These are phyloP conservation scores for Notarius quadriscutis DNA, from an alignment of 2,113 vertebrate genomes.

Conservation along the genomic window DNA sequence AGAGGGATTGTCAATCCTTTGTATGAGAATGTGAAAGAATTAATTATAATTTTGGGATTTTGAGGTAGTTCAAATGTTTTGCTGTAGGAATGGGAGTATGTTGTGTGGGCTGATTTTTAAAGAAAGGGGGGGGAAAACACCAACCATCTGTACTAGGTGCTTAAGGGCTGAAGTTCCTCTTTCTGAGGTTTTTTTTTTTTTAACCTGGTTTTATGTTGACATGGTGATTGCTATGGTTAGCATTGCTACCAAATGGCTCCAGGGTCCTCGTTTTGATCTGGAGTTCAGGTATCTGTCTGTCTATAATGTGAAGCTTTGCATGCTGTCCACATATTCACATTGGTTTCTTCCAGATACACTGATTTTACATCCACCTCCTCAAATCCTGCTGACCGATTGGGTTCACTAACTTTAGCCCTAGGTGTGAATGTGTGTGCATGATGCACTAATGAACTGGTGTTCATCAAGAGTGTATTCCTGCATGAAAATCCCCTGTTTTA, in stretches of 20 bases:
- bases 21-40: not conserved
- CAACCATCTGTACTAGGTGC: not conserved
- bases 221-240: not conserved
- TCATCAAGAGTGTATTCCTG: not conserved
- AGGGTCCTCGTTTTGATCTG: not conserved
- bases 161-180: not conserved
- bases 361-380: not conserved
- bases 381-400: not conserved
- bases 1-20: not conserved
- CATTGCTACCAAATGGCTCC: not conserved
- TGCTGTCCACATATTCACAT: not conserved
- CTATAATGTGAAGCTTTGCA: constrained; percentile 9
- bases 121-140: not conserved
- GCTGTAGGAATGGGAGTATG: not conserved
- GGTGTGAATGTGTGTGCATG: not conserved
- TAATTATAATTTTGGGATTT: not conserved
- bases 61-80: not conserved
- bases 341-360: not conserved
- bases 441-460: not conserved
- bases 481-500: not conserved
- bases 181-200: not conserved
- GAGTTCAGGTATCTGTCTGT: not conserved
- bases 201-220: not conserved
- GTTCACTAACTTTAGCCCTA: not conserved
- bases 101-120: not conserved